Base-by-base conservation (phyloP, 2,113 vertebrate species). In the Eptesicus fuscus region DNA sequence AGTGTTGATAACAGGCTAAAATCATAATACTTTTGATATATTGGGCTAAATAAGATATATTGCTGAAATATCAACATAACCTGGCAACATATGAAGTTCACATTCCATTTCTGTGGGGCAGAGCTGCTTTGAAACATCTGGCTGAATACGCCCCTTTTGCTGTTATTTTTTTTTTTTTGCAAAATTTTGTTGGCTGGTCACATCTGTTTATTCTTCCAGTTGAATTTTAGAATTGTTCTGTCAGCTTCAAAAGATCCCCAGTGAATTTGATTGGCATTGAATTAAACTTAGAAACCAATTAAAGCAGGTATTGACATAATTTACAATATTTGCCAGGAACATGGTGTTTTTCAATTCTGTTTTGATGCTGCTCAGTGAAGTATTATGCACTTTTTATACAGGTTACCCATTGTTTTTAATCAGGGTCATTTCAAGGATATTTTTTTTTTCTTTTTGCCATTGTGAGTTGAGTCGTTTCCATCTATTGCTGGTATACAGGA, bases 171-270 rank as follows among this genome's bases (percentile, higher is more conserved):
- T 51, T 49, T 49, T 25, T 67, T 91, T 22, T 91, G 77, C 44
- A 92, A 6, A 59, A 42, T 89, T 91, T 91, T 82, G 92, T 93
- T 90, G 80, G 70, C 70, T 82, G 77, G 63, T 67, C 91, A 95
- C 83, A 90, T 95, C 92, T 95, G 95, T 96, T 92, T 96, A 95
- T 86, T 94, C 67, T 94, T 96, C 94, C 90, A 77, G 9, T 73
- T 91, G 74, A 90, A 84, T 95, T 88, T 96, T n/a, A 47, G 88
- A 89, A 93, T 94, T 96, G 83, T 95, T 96, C 93, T 95, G 94
- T 96, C 95, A 94, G 88, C 63, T 94, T 96, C 71, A 92, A 94
- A 95, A 95, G 71, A 90, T 96, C 69, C 53, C 84, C 93, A 69
- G 37, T 51, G 74, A 90, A 71, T 95, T 79, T 90, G 91, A 95